Conservation (phyloP, 2,797 vertebrate genomes). For the Choloepus didactylus region DNA sequence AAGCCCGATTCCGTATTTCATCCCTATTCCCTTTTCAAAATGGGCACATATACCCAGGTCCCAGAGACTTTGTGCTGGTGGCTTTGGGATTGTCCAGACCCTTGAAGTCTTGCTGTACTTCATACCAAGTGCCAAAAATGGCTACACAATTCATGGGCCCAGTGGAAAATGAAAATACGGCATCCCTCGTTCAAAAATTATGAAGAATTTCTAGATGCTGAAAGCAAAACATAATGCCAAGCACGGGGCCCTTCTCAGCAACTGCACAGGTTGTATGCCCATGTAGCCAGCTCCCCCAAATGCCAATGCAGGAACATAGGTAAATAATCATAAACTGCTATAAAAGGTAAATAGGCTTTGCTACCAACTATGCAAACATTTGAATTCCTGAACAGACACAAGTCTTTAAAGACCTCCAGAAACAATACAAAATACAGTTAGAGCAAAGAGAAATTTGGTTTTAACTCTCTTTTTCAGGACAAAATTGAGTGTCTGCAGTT, state of each 20-base stretch:
- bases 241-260: background rate
- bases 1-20: background rate
- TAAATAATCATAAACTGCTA: background rate
- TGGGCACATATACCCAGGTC: background rate
- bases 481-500: background rate
- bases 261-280: background rate
- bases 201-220: background rate
- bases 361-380: background rate
- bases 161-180: background rate
- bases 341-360: background rate
- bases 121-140: background rate
- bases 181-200: background rate
- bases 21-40: background rate
- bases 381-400: background rate
- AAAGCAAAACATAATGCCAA: background rate
- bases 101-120: background rate
- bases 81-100: background rate
- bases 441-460: background rate
- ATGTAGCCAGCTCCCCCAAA: background rate
- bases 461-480: background rate
- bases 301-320: background rate
- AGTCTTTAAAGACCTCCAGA: background rate
- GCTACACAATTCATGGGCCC: background rate
- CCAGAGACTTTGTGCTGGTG: background rate
- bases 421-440: background rate